phyloP scores from a whole-genome alignment of 2,888 invertebrate species.

The Metopia argyrocephala region DNA sequence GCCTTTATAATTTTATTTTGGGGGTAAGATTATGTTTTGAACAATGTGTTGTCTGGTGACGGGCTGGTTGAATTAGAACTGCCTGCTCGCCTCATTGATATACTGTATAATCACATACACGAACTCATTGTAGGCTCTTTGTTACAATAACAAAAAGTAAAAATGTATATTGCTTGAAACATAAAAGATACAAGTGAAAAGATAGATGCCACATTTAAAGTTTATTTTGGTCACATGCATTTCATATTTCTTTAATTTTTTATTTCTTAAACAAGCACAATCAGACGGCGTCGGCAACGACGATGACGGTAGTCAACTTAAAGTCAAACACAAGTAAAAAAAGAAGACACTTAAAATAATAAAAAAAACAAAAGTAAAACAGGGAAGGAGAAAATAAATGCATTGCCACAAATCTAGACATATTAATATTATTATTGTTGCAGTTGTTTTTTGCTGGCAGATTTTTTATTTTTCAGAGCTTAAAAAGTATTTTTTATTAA shows the following conservation, averaged over 20 bases:
- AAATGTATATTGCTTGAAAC: constrained; percentile 3
- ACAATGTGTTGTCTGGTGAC: constrained; percentile 18
- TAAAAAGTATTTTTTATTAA: constrained; percentile 35
- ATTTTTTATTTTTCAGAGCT: constrained; percentile 33
- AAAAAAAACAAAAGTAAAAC: neutral
- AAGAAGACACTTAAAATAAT: constrained; percentile 25
- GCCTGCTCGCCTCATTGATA: constrained; percentile 42
- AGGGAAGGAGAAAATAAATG: constrained; percentile 52
- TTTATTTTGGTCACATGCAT: constrained; percentile 64
- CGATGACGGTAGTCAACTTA: constrained; percentile 49
- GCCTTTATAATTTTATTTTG: constrained; percentile 25
- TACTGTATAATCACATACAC: constrained; percentile 27
- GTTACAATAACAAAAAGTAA: constrained; percentile 6
- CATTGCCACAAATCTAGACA: constrained; percentile 63
- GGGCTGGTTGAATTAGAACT: constrained; percentile 31
- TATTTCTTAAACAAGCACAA: constrained; percentile 40
- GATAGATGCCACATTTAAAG: constrained; percentile 64
- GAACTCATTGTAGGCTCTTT: neutral
- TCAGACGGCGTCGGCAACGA: constrained; percentile 37
- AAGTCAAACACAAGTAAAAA: constrained; percentile 42
- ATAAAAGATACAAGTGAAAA: constrained; percentile 49
- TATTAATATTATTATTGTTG: constrained; percentile 49
- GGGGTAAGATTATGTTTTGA: constrained; percentile 45
- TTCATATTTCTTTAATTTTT: constrained; percentile 40
- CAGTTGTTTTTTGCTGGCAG: constrained; percentile 16